Evolutionary conservation across 2,888 invertebrate species (phyloP).

Genomic region (Ophion slaviceki): DNA sequence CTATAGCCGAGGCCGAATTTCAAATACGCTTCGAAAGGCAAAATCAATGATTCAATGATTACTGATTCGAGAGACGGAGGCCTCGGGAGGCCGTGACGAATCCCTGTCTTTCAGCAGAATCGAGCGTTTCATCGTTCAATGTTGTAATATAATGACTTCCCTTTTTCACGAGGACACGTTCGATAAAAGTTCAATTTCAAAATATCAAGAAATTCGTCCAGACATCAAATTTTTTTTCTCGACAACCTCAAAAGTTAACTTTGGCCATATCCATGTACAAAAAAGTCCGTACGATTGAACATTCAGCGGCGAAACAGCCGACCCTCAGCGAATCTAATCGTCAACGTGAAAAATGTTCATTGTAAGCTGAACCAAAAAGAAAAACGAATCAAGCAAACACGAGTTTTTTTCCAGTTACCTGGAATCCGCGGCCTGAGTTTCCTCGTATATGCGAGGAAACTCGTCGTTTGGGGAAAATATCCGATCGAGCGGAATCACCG

Average conservation of each 20-base stretch:
- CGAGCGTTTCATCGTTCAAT: neutral
- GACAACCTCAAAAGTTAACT: neutral
- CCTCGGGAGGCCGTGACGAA: neutral
- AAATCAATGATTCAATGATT: neutral
- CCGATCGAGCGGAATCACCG: slow-evolving; percentile 31
- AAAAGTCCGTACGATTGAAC: neutral
- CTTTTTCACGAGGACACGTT: neutral
- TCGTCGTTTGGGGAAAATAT: slow-evolving; percentile 12
- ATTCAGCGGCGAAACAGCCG: neutral
- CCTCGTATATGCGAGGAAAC: slow-evolving; percentile 14
- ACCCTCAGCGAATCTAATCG: neutral
- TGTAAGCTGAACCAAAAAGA: slow-evolving; percentile 4
- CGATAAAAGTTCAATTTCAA: neutral
- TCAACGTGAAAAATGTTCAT: slow-evolving; percentile 28
- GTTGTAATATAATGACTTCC: neutral
- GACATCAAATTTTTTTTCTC: neutral
- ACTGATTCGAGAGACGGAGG: neutral
- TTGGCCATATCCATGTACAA: neutral
- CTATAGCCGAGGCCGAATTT: neutral
- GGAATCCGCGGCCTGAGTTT: slow-evolving; percentile 26
- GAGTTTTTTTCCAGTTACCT: slow-evolving; percentile 48
- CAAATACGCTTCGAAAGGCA: neutral
- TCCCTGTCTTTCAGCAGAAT: neutral
- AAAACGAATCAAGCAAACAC: slow-evolving; percentile 9
- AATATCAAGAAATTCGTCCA: neutral